Conservation (phyloP, 2,113 vertebrate genomes). For the Onychostoma macrolepis region DNA sequence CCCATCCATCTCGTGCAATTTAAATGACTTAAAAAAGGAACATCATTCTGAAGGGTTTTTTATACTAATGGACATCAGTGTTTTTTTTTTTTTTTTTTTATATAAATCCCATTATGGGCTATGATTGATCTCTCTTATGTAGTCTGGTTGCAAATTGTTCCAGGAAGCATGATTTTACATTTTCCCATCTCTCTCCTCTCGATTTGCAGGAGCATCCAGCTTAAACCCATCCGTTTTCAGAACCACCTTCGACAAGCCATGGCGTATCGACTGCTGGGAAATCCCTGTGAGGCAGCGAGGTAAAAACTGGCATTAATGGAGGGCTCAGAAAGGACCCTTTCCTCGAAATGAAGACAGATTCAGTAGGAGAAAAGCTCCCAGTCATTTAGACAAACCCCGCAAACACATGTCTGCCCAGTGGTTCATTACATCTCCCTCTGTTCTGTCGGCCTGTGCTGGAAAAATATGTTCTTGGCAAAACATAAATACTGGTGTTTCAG, state of each 20-base stretch:
- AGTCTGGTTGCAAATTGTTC: conserved; percentile 18
- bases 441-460: conserved; percentile 21
- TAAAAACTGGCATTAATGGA: conserved; percentile 60
- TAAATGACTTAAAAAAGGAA: conserved; percentile 5
- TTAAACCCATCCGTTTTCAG: conserved; percentile 77
- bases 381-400: conserved; percentile 36
- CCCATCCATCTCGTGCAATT: conserved; percentile 20
- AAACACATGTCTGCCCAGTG: conserved; percentile 42
- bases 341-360: conserved; percentile 50
- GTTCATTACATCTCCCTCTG: conserved; percentile 28
- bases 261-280: conserved; percentile 74
- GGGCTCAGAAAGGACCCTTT: neutral
- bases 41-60: neutral
- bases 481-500: conserved; percentile 51
- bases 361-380: conserved; percentile 36
- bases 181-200: conserved; percentile 50
- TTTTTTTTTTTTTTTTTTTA: neutral
- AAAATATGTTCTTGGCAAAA: conserved; percentile 41
- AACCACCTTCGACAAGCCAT: conserved; percentile 79
- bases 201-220: conserved; percentile 75
- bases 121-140: conserved; percentile 21
- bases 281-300: conserved; percentile 80
- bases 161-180: conserved; percentile 35
- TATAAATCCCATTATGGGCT: neutral
- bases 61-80: neutral